Evolutionary conservation across 1,140 invertebrate species (phyloP).

Genomic region (Scaptomyza montana): DNA sequence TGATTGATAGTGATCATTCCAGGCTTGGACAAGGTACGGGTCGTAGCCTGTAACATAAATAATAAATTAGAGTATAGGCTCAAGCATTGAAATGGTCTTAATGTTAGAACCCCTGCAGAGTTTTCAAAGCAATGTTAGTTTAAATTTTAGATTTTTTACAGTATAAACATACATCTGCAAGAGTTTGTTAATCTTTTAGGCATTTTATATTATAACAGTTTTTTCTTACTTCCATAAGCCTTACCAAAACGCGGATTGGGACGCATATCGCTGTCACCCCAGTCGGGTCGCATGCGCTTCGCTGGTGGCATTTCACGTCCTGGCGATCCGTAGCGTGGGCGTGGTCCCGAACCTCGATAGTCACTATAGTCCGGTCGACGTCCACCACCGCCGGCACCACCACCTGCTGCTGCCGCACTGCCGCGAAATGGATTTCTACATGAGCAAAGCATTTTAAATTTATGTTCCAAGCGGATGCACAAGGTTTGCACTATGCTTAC

Average conservation of each 20-base stretch:
- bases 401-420: slow-evolving; percentile 75
- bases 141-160: too few species aligned
- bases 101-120: too few species aligned
- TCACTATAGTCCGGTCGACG: slow-evolving; percentile 89
- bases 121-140: too few species aligned
- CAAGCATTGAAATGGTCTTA: too few species aligned
- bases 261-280: slow-evolving; percentile 85
- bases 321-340: slow-evolving; percentile 89
- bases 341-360: slow-evolving; percentile 85
- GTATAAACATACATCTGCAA: neutral
- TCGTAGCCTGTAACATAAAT: slow-evolving; percentile 62
- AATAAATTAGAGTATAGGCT: neutral
- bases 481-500: slow-evolving; percentile 63
- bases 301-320: slow-evolving; percentile 91
- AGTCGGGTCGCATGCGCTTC: slow-evolving; percentile 92
- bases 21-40: slow-evolving; percentile 78
- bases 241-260: slow-evolving; percentile 84
- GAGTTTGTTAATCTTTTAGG: neutral
- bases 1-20: slow-evolving; percentile 83
- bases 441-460: slow-evolving; percentile 15
- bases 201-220: neutral
- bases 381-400: slow-evolving; percentile 73
- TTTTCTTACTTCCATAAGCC: slow-evolving; percentile 7
- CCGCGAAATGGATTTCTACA: slow-evolving; percentile 77
- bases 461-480: neutral